phyloP scores from a whole-genome alignment of 2,888 invertebrate genomes.

The Autographa pulchrina region DNA sequence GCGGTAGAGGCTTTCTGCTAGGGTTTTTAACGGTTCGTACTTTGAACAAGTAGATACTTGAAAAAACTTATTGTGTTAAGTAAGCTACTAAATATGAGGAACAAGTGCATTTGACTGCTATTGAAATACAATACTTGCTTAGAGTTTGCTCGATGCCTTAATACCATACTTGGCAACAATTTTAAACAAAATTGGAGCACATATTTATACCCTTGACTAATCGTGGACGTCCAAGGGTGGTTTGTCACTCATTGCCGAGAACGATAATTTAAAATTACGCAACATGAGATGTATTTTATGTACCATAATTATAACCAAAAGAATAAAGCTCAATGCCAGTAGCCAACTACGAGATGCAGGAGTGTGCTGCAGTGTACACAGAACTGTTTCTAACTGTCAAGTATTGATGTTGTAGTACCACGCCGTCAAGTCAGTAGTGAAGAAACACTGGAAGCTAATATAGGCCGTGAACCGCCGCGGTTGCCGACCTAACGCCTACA shows the following conservation, averaged over 20 bases:
- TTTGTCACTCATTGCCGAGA: background rate
- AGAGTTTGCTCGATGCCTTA: background rate
- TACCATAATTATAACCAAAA: too few relatives aligned
- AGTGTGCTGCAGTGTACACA: too few relatives aligned
- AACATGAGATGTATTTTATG: too few relatives aligned
- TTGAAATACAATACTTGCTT: background rate
- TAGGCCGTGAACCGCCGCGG: conserved; percentile 4
- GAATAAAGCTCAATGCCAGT: too few relatives aligned
- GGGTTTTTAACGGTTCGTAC: too few relatives aligned
- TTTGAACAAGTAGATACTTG: too few relatives aligned
- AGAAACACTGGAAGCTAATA: conserved; percentile 26
- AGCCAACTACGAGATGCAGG: too few relatives aligned
- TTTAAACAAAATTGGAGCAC: conserved; percentile 1
- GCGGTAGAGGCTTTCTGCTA: background rate
- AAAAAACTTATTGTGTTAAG: too few relatives aligned
- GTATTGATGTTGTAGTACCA: background rate
- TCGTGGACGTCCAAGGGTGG: background rate
- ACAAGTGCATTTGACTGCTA: background rate
- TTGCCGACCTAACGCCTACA: conserved; percentile 20
- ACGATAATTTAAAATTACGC: too few relatives aligned
- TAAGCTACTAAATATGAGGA: background rate
- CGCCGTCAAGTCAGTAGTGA: conserved; percentile 5
- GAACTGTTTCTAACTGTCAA: too few relatives aligned
- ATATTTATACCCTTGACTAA: background rate
- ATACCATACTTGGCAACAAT: conserved; percentile 2